Evolutionary conservation across 2,113 vertebrate species (phyloP), one percentile per base, ranked within the genome.

Genomic region (Hippolais icterina): DNA sequence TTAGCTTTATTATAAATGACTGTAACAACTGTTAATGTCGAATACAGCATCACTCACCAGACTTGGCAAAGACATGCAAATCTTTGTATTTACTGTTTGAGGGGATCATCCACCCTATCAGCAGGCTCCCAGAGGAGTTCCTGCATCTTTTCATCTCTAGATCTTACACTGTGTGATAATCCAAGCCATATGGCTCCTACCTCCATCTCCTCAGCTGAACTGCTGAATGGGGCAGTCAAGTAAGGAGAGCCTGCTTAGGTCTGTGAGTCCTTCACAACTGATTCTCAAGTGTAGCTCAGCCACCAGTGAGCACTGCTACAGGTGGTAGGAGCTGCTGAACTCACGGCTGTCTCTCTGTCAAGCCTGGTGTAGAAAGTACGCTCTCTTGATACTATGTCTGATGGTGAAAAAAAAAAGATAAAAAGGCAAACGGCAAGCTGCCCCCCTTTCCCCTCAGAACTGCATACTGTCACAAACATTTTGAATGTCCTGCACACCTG

Each of bases 121-220:
- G 19, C n/a, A 71, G 56, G 37, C 33, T 75, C 64, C 20, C 24
- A 24, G 74, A 60, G n/a, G 47, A 47, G 44, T 14, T 44, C 41
- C 24, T 37, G 42, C 12, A 28, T 14, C 25, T 20, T 50, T 60
- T 76, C 41, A 72, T 56, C 57, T 74, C 56, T 18, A 49, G 46
- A 35, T 90, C 63, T 49, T 46, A 42, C 2, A 9, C 10, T 12
- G 20, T 15, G 19, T 24, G 33, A 20, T 93, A 95, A 93, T 94
- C 80, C 80, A 78, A 68, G 65, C 87, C 93, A 97, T 89, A 79
- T 87, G 89, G 83, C 81, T 75, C n/a, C 70, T 87, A 71, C 74
- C 78, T n/a, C 8, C 41, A 68, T 64, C 44, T 76, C 91, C 89
- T 95, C 31, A 87, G 90, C 20, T 89, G 83, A 95, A 87, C 87